Percentiles rank a stretch among this genome's conserved stretches.
Evolutionary conservation across 2,888 invertebrate genomes (phyloP).

Genomic region (Muschampia plurimacula): DNA sequence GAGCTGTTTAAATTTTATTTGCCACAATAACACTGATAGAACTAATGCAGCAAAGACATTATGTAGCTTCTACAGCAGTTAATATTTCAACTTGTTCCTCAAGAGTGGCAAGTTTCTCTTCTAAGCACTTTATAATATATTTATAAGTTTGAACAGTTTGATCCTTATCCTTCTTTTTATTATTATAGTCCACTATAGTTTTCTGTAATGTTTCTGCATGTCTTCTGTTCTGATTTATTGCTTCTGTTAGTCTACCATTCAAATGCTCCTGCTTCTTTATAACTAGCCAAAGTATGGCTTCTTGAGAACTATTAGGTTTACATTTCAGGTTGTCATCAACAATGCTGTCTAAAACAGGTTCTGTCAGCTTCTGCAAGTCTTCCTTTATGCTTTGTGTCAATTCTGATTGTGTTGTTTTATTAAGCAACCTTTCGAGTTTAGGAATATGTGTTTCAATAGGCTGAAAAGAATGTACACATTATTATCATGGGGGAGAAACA

Average conservation of each 20-base stretch:
- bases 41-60: conserved; percentile 32
- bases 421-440: conserved; percentile 63
- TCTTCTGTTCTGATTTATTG: conserved; percentile 65
- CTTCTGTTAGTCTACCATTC: conserved; percentile 65
- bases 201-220: conserved; percentile 67
- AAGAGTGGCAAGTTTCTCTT: conserved; percentile 76
- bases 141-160: conserved; percentile 68
- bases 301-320: conserved; percentile 62
- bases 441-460: conserved; percentile 46
- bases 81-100: conserved; percentile 80
- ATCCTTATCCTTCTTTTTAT: conserved; percentile 63
- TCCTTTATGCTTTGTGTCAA: conserved; percentile 66
- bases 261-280: conserved; percentile 75
- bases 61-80: conserved; percentile 74
- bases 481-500: neutral
- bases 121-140: conserved; percentile 75
- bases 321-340: conserved; percentile 66
- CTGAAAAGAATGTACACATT: conserved; percentile 17
- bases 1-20: conserved; percentile 12
- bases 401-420: conserved; percentile 63
- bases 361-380: conserved; percentile 58
- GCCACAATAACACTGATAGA: neutral
- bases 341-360: conserved; percentile 63
- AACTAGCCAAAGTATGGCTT: conserved; percentile 70
- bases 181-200: conserved; percentile 59